Conservation (phyloP, 1,140 invertebrate species). For the Drosophila lowei region DNA sequence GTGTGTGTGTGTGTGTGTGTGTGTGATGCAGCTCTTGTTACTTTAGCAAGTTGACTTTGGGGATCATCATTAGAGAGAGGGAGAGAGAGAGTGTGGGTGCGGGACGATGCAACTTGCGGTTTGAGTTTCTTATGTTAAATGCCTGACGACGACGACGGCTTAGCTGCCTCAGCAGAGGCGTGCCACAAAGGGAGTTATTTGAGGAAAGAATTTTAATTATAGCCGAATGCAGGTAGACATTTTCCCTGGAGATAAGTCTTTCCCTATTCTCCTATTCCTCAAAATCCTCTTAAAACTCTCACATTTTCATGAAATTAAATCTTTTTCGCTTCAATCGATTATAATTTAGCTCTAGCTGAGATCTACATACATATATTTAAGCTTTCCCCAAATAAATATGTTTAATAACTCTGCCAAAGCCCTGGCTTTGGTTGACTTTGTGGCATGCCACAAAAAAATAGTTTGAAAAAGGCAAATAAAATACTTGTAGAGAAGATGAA, state of each 20-base stretch:
- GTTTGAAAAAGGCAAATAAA: too few species aligned
- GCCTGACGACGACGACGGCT: conserved; percentile 23
- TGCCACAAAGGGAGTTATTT: conserved; percentile 41
- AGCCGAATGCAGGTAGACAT: neutral
- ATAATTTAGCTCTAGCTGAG: too few species aligned
- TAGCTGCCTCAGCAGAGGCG: neutral
- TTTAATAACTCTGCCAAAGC: too few species aligned
- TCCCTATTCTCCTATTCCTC: too few species aligned
- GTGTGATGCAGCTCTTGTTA: conserved; percentile 49
- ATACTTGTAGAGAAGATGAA: too few species aligned
- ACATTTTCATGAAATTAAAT: neutral
- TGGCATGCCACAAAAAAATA: too few species aligned
- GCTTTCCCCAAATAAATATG: too few species aligned
- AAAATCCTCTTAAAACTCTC: too few species aligned
- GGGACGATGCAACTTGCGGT: conserved; percentile 25
- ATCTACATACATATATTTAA: too few species aligned
- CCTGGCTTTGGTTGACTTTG: too few species aligned
- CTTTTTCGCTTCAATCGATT: too few species aligned
- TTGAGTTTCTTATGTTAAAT: conserved; percentile 35
- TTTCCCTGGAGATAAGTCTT: neutral
- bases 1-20: conserved; percentile 18
- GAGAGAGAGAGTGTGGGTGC: conserved; percentile 1
- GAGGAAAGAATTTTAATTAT: conserved; percentile 43
- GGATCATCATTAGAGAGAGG: conserved; percentile 71
- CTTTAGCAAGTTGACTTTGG: conserved; percentile 78